Base-by-base conservation (phyloP, 2,113 vertebrate species). In the zebrafish (Danio rerio) region DNA sequence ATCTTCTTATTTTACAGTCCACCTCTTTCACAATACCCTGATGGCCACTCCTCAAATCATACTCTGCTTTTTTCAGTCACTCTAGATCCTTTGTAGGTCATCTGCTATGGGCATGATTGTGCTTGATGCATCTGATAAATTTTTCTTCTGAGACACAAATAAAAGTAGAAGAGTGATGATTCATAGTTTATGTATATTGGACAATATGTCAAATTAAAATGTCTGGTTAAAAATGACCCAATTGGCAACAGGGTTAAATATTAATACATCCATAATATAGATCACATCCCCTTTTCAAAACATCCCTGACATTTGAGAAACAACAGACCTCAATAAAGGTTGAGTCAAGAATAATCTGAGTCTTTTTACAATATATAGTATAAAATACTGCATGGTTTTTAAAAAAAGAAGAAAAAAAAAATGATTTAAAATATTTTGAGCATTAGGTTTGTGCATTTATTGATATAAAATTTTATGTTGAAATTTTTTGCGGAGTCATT, bases 1-100 rank as follows among this genome's bases (percentile, higher is more conserved):
- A 74, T 55, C 49, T 8, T 20, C 21, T 55, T 74, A 43, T 74
- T 74, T 74, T 15, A 56, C 40, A 43, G 20, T 43, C 2, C 31
- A 56, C 31, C 21, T 73, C 1, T 70, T 21, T 50, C 18, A 50
- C 12, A 68, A 68, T 66, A 65, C 7, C 45, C 52, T 13, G 52
- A 49, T 66, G 45, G 15, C 7, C 9, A 62, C 31, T 68, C n/a
- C 50, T 69, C 42, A 83, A 78, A 71, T 6, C 3, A 70, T 52
- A 42, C 20, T 76, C 47, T 73, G 12, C 18, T 45, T 40, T 66
- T 50, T 61, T 85, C 11, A 49, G 18, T n/a, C 40, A 50, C 16
- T 58, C 62, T 69, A 52, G 15, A 49, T 61, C n/a, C n/a, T 75
- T 79, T 82, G 12, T 74, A 69, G 80, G 74, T 73, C 68, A 81